Base-by-base conservation (phyloP, 1,140 invertebrate genomes). In the Heliconius congener region DNA sequence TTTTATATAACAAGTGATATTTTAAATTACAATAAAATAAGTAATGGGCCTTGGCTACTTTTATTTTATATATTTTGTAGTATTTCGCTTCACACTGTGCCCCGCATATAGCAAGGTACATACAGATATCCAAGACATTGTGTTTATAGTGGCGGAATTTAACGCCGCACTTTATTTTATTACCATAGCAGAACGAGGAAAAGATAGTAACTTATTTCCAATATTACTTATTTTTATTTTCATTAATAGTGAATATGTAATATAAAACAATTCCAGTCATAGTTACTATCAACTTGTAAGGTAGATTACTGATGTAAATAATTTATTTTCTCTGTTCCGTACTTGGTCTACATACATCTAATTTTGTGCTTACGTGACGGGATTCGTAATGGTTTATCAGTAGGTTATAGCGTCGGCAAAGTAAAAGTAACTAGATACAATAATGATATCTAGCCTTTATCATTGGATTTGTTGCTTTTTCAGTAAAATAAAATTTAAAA, bases 301-400 rank as follows among this genome's bases (percentile, higher is more conserved):
- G 55, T 11, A 30, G 11, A 66, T 66, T 66, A 13, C 27, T 30
- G 16, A 66, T 66, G 60, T 66, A 66, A 66, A 30, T 30, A 5
- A 66, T 23, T 60, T 27, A 30, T 66, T 66, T 66, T 66, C 60
- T 66, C 60, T 30, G 27, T 30, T 66, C 27, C 60, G 11, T 30
- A 66, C 60, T 27, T 66, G 60, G 60, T 66, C 60, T 6, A 66
- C 60, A 66, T 66, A 66, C 60, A 66, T 66, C 8, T 57, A 57
- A 9, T 23, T 57, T 23, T 9, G 55, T 57, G 8, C 8, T 9
- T 11, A 66, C 60, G 60, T 66, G 60, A 0, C 11, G 9, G n/a
- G 11, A 66, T 30, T 66, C 27, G 9, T 66, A 66, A 66, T 30
- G 8, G 13, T 30, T 1, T 0, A 66, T 66, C n/a, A 60, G 57